A percentile compares a stretch with the other conserved stretches of the same genome.
Conservation (phyloP, 1,140 invertebrate species). For the Coelopa frigida region DNA sequence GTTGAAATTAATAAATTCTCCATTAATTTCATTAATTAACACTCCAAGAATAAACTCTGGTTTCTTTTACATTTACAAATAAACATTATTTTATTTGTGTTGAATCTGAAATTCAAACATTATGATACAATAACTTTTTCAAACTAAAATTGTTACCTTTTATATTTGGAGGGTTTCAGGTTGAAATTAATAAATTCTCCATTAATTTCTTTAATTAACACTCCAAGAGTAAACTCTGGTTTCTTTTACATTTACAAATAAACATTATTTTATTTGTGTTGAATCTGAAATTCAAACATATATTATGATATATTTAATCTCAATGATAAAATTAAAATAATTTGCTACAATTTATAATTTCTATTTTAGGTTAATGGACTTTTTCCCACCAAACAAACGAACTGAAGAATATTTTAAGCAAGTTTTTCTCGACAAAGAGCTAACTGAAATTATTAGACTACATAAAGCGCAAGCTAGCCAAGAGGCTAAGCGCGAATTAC, state of each 20-base stretch:
- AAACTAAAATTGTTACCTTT: too few species aligned
- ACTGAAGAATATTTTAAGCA: conserved; percentile 80
- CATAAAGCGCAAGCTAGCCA: conserved; percentile 85
- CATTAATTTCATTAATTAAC: conserved; percentile 41
- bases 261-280: too few species aligned
- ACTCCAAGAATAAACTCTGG: conserved; percentile 29
- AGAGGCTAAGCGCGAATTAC: conserved; percentile 73
- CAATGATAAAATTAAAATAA: not conserved
- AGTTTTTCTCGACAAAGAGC: conserved; percentile 76
- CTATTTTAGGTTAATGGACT: conserved; percentile 71
- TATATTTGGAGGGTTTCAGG: too few species aligned
- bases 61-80: conserved; percentile 35
- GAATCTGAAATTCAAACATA: not conserved
- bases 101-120: conserved; percentile 36
- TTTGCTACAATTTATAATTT: too few species aligned
- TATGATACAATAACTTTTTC: too few species aligned
- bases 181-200: too few species aligned
- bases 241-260: too few species aligned
- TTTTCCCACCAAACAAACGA: conserved; percentile 87
- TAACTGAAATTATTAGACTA: conserved; percentile 80
- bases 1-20: conserved; percentile 26
- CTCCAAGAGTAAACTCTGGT: too few species aligned
- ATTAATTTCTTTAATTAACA: too few species aligned
- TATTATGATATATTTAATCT: not conserved
- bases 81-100: conserved; percentile 35